phyloP scores from a whole-genome alignment of 2,888 invertebrate genomes.

The Nephrotoma guestfalica region DNA sequence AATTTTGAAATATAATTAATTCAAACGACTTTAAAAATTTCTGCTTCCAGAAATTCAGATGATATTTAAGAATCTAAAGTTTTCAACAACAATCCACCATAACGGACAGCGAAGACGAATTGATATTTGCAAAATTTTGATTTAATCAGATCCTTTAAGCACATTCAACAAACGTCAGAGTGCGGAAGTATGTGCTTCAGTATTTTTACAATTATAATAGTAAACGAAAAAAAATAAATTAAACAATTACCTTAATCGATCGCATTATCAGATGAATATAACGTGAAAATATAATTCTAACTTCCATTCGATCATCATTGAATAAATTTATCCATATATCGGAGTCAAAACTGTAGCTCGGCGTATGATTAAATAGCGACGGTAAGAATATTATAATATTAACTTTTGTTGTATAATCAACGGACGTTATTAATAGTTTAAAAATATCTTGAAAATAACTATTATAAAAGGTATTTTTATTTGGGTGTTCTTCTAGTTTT shows the following conservation, averaged over 20 bases:
- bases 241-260: neutral
- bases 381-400: slow-evolving; percentile 9
- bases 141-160: too few relatives aligned
- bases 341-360: slow-evolving; percentile 2
- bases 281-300: slow-evolving; percentile 8
- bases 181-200: too few relatives aligned
- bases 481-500: neutral
- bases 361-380: slow-evolving; percentile 8
- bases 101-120: too few relatives aligned
- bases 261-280: neutral
- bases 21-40: too few relatives aligned
- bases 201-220: neutral
- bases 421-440: neutral
- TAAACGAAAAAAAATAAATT: neutral
- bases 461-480: neutral
- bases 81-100: too few relatives aligned
- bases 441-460: neutral
- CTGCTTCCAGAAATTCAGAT: too few relatives aligned
- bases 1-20: too few relatives aligned
- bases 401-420: neutral
- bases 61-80: too few relatives aligned
- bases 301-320: neutral
- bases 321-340: slow-evolving; percentile 9
- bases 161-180: too few relatives aligned
- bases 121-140: too few relatives aligned